Evolutionary conservation across 2,888 invertebrate genomes (phyloP).

Genomic region (Nemurella pictetii): DNA sequence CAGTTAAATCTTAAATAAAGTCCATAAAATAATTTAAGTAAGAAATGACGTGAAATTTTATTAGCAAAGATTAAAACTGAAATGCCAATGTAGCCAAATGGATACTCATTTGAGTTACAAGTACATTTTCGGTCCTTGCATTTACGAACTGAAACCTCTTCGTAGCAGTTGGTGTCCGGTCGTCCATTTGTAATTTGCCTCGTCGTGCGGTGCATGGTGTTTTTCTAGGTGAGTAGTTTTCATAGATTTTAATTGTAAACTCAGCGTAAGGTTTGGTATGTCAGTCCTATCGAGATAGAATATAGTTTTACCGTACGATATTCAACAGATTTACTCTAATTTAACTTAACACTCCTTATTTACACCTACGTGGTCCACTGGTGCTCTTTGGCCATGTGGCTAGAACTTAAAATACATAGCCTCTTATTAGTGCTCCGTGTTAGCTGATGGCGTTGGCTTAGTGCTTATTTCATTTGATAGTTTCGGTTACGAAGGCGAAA

Average conservation of each 20-base stretch:
- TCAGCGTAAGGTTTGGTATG: not conserved
- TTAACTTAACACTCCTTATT: not conserved
- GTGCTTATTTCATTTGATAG: no score
- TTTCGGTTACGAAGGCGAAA: no score
- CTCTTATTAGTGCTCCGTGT: no score
- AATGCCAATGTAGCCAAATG: no score
- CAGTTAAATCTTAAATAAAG: no score
- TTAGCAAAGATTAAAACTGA: no score
- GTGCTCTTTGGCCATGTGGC: no score
- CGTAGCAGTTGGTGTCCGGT: not conserved
- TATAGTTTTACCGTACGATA: not conserved
- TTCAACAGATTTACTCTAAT: not conserved
- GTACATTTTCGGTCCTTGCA: not conserved
- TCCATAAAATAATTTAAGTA: no score
- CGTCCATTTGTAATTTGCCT: not conserved
- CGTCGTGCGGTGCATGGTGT: constrained; percentile 4
- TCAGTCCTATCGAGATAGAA: not conserved
- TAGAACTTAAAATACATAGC: no score
- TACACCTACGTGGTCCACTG: not conserved
- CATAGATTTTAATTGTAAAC: not conserved
- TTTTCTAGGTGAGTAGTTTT: constrained; percentile 22
- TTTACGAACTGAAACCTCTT: not conserved
- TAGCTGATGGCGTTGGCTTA: no score
- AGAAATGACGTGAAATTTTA: no score
- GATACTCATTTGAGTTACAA: not conserved